Evolutionary conservation across 92 coral and sea anemone genomes (phyloP), one percentile per base, ranked within the genome.

Genomic region (Micromussa lordhowensis): DNA sequence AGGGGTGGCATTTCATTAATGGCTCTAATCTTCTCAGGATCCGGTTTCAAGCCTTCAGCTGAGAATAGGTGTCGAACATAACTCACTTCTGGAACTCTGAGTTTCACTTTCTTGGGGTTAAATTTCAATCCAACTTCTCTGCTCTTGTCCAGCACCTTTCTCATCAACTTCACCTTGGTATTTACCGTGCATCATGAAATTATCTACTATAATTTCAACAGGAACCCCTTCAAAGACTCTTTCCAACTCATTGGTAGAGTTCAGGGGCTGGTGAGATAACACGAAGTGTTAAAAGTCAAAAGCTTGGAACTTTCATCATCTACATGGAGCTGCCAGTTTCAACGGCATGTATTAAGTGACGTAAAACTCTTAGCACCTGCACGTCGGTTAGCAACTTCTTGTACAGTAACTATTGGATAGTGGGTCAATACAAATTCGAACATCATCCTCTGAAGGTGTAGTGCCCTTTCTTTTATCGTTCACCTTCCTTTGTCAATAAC

Each of bases 401-500:
- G 84, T 11, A 87, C 64, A 18, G 86, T 87, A 13, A 80, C 80
- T 86, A 87, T 87, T 9, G 80, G 90, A 55, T 87, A 69, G 29
- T 68, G 90, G 86, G 66, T 90, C 75, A 53, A 85, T 64, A 22
- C 82, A 79, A 36, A 79, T 78, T 85, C 87, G 69, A 30, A 79
- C 81, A 36, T 78, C 86, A 18, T 59, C 24, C 83, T 66, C 59
- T 4, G 86, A 68, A 1, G 72, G 93, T 35, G 86, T 78, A 63
- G 68, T 68, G 75, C 85, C n/a, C 36, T 22, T 53, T 49, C 28
- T 24, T 55, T 90, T 68, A 18, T 84, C 87, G 75, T 92, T 86
- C 8, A 19, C 90, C 86, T 83, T 87, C 35, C 91, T 70, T 92
- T 92, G 88, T 86, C 93, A 53, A 86, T 75, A 18, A 89, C 94